Evolutionary conservation across 2,888 invertebrate species (phyloP), one percentile per base, ranked within the genome.

Genomic region (Cryptosula pallasiana): DNA sequence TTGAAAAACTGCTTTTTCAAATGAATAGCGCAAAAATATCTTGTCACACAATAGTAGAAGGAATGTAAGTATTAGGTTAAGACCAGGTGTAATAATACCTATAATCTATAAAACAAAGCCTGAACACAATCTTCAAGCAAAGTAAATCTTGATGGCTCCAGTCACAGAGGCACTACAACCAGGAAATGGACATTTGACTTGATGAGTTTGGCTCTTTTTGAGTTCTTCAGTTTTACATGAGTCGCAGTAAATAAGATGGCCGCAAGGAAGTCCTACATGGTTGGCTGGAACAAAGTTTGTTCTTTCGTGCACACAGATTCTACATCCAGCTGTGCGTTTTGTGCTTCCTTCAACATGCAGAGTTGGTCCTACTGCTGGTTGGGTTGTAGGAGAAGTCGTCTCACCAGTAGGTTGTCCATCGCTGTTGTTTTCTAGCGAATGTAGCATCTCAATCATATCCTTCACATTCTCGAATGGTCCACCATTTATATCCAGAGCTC

Each of bases 211-310:
- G 25, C 13, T 23, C 25, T 55, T 55, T n/a, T 25, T 20, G 5
- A 23, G 16, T 55, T 55, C 55, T 23, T 55, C 55, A n/a, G 5
- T 55, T 20, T 55, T 55, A 55, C 55, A 55, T n/a, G 55, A 55
- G 5, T 55, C 55, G 25, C 55, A 55, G 25, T 55, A 55, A 3
- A 55, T 55, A 13, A 55, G 23, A n/a, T 55, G 55, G 3, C 55
- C 55, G 25, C 55, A 55, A 5, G 55, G 55, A 25, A 55, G 55
- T 13, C 55, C 55, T 13, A 55, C 23, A n/a, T 55, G 55, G 16
- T 20, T 55, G 23, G 55, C 55, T 13, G 55, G 55, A 13, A 55
- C 55, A n/a, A 55, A 55, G 5, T 25, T 23, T n/a, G 16, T 25
- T 5, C n/a, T 55, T 20, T 20, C 25, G n/a, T n/a, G 5, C 23